A percentile compares a stretch with the other conserved stretches of the same genome.
Conservation (phyloP, 2,888 invertebrate species). For the Rhopalosiphum nymphaeae region DNA sequence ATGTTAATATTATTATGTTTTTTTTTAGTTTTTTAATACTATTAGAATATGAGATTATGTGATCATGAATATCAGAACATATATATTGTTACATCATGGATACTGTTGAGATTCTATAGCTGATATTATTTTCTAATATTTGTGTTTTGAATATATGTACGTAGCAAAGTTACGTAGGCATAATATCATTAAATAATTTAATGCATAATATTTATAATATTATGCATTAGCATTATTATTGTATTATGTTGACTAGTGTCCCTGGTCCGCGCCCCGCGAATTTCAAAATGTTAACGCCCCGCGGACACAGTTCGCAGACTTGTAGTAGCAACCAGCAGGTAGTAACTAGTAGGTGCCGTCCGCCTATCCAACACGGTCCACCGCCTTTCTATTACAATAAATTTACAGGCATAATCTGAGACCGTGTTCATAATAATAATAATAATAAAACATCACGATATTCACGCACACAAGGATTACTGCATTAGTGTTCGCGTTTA, state of each 20-base stretch:
- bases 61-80: no score
- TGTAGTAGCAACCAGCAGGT: no score
- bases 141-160: neutral
- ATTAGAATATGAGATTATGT: no score
- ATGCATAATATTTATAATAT: no score
- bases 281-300: slow-evolving; percentile 4
- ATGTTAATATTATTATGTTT: neutral
- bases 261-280: neutral
- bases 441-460: neutral
- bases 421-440: neutral
- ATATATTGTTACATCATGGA: no score
- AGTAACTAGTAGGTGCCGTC: neutral
- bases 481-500: neutral
- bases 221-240: neutral
- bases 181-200: neutral
- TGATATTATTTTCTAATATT: neutral
- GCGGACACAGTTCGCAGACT: neutral
- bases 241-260: neutral
- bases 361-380: neutral
- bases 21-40: no score
- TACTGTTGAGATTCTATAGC: neutral
- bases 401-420: neutral
- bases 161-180: neutral
- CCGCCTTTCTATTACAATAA: neutral
- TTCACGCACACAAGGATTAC: neutral